A percentile compares a stretch with the other conserved stretches of the same genome.
These are phyloP conservation scores for Gonatopus flavifemur DNA, from an alignment of 1,140 invertebrate species.

Conservation along the genomic window DNA sequence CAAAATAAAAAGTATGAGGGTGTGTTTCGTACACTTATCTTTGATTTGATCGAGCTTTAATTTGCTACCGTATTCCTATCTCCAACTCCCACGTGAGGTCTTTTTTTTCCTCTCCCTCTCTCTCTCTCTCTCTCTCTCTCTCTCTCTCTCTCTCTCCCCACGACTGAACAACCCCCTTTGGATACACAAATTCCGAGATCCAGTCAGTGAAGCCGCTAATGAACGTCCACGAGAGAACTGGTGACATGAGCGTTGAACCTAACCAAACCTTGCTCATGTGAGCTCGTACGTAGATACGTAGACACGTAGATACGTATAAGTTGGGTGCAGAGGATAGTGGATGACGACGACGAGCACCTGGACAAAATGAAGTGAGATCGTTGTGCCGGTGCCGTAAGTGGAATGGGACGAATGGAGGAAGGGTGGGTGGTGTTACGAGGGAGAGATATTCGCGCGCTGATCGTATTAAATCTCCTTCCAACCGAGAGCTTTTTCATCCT, in stretches of 20 bases:
- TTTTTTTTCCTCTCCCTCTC: slow-evolving; percentile 13
- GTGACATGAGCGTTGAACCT: too few relatives aligned
- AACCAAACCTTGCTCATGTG: too few relatives aligned
- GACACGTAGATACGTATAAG: slow-evolving; percentile 17
- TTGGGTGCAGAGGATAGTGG: too few relatives aligned
- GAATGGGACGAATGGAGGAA: background rate
- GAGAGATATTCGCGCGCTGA: slow-evolving; percentile 43
- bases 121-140: slow-evolving; percentile 24
- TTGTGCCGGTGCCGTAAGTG: slow-evolving; percentile 1
- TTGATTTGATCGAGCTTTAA: too few relatives aligned
- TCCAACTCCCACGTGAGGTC: too few relatives aligned
- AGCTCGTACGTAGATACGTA: background rate
- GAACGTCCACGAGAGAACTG: slow-evolving; percentile 48
- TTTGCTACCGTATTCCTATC: too few relatives aligned
- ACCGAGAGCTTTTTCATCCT: slow-evolving; percentile 41
- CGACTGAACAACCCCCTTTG: background rate
- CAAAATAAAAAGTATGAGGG: too few relatives aligned
- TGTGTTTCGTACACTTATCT: too few relatives aligned
- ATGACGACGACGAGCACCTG: slow-evolving; percentile 48
- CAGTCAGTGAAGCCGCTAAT: slow-evolving; percentile 49
- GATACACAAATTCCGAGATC: slow-evolving; percentile 49
- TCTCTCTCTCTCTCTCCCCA: slow-evolving; percentile 24
- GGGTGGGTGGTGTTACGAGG: slow-evolving; percentile 5
- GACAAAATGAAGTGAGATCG: slow-evolving; percentile 27
- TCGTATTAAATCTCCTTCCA: slow-evolving; percentile 52